A percentile compares a stretch with the other conserved stretches of the same genome.
Conservation (phyloP, 2,113 vertebrate genomes). For the Synchiropus splendidus region DNA sequence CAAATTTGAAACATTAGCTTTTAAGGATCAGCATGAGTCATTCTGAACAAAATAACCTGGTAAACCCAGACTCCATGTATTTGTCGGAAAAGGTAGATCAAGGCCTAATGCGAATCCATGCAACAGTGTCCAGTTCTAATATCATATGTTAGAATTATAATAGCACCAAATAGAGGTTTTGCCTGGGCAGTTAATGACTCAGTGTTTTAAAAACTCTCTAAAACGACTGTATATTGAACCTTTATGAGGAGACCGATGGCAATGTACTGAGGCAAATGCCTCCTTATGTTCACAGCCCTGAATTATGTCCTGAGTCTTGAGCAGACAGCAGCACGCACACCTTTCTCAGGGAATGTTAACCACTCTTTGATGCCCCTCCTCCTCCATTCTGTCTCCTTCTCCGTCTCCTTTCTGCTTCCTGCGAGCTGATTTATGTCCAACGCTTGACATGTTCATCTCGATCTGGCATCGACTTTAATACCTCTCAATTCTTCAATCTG, state of each 20-base stretch:
- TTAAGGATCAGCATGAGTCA: too few relatives aligned
- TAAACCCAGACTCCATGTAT: too few relatives aligned
- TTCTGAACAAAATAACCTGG: too few relatives aligned
- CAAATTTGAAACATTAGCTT: too few relatives aligned
- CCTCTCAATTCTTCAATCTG: constrained; percentile 1
- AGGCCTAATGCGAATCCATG: too few relatives aligned
- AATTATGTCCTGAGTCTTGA: constrained; percentile 27
- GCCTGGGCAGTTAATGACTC: too few relatives aligned
- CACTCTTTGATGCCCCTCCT: constrained; percentile 48
- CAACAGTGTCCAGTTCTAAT: too few relatives aligned
- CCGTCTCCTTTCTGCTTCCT: constrained; percentile 26
- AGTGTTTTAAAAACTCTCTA: too few relatives aligned
- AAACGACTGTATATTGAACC: too few relatives aligned
- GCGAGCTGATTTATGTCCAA: constrained; percentile 48
- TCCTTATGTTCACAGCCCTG: constrained; percentile 21
- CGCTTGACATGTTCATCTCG: constrained; percentile 24
- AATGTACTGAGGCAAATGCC: constrained; percentile 23
- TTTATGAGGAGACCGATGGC: constrained; percentile 17
- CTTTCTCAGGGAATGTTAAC: constrained; percentile 41
- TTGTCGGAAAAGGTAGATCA: too few relatives aligned
- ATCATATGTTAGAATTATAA: too few relatives aligned
- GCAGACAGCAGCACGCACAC: constrained; percentile 4
- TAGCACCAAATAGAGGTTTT: too few relatives aligned
- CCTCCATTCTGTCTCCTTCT: constrained; percentile 11
- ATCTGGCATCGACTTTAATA: constrained; percentile 5